phyloP scores from a whole-genome alignment of 2,888 invertebrate species.

The Gortyna flavago region DNA sequence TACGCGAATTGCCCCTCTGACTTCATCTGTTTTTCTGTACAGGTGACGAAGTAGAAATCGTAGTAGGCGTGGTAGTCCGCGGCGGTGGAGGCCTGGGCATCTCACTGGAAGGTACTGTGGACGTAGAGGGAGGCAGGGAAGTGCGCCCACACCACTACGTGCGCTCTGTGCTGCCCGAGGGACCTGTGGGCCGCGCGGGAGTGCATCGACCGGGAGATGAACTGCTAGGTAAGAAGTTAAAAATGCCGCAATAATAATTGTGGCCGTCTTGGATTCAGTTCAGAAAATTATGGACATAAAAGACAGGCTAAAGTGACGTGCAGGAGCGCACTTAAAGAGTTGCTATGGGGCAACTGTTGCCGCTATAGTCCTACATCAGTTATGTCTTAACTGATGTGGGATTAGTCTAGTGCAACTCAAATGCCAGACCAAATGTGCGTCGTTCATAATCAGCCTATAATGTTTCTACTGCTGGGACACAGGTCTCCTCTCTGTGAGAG shows the following conservation, averaged over 20 bases:
- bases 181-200: slow-evolving; percentile 98
- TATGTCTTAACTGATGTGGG: neutral
- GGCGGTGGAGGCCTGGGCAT: slow-evolving; percentile 99
- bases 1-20: neutral
- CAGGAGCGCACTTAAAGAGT: neutral
- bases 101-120: slow-evolving; percentile 99
- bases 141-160: slow-evolving; percentile 99
- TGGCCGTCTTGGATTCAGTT: neutral
- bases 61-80: slow-evolving; percentile 88
- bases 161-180: slow-evolving; percentile 98
- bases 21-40: neutral
- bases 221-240: slow-evolving; percentile 91
- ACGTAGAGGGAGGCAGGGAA: slow-evolving; percentile 99
- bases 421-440: neutral
- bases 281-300: neutral
- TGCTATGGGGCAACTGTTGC: neutral
- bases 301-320: neutral
- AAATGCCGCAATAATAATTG: neutral
- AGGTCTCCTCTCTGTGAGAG: no score
- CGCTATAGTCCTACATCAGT: neutral
- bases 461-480: no score
- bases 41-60: slow-evolving; percentile 88
- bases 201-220: slow-evolving; percentile 98
- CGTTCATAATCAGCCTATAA: neutral
- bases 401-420: neutral